A percentile compares a stretch with the other conserved stretches of the same genome.
Evolutionary conservation across 2,888 invertebrate species (phyloP).

Genomic region (Gymnoscelis rufifasciata): DNA sequence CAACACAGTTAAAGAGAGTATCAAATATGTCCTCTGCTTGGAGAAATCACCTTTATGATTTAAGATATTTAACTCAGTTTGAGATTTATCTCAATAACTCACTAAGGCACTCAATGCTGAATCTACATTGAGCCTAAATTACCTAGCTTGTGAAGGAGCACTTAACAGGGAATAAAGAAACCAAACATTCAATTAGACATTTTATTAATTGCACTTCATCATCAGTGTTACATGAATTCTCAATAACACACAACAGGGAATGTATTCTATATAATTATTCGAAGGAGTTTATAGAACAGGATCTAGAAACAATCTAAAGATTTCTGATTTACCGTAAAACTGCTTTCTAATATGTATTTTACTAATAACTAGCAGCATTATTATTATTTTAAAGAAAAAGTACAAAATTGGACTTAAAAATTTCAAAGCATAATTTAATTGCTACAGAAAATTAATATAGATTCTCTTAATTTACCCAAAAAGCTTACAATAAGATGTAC

Average conservation of each 20-base stretch:
- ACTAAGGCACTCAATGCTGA: too few species aligned
- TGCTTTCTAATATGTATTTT: too few species aligned
- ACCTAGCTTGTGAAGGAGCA: background rate
- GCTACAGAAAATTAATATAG: slow-evolving; percentile 2
- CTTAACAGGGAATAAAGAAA: background rate
- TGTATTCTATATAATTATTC: too few species aligned
- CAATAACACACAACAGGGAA: slow-evolving; percentile 3
- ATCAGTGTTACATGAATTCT: slow-evolving; percentile 11
- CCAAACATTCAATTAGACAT: slow-evolving; percentile 1
- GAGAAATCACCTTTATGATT: too few species aligned
- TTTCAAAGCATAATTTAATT: slow-evolving; percentile 3
- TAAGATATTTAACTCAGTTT: too few species aligned
- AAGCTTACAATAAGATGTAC: slow-evolving; percentile 16
- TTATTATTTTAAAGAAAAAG: too few species aligned
- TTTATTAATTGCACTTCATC: slow-evolving; percentile 21
- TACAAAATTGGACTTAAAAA: background rate
- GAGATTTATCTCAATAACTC: too few species aligned
- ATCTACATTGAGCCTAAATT: background rate
- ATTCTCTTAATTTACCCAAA: slow-evolving; percentile 11
- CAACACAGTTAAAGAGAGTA: too few species aligned
- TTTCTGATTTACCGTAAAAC: background rate
- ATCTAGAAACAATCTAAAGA: background rate
- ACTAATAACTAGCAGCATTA: too few species aligned
- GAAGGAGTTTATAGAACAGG: too few species aligned
- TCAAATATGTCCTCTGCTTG: too few species aligned